These are phyloP conservation scores for Zaprionus ghesquierei DNA, from an alignment of 1,140 invertebrate genomes.

Conservation along the genomic window DNA sequence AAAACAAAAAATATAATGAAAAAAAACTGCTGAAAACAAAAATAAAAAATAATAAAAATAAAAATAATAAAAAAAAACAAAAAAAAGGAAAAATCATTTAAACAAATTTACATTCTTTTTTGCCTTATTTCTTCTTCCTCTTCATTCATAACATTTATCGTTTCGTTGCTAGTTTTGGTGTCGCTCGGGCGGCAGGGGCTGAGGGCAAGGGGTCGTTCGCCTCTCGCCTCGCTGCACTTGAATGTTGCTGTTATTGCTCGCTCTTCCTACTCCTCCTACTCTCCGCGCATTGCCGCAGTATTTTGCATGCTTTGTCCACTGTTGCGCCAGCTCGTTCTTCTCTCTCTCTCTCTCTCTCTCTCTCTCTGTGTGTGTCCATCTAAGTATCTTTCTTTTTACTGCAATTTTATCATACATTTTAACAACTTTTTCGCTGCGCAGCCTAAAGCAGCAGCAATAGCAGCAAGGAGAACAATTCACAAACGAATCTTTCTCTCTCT, in stretches of 20 bases:
- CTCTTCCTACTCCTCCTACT: not conserved
- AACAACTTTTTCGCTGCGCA: not conserved
- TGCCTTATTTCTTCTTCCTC: slow-evolving; percentile 31
- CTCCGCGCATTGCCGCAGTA: slow-evolving; percentile 10
- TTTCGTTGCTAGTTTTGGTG: slow-evolving; percentile 29
- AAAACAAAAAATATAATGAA: slow-evolving; percentile 22
- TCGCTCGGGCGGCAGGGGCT: not conserved
- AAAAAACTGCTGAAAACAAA: slow-evolving; percentile 37
- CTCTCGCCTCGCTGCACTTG: not conserved
- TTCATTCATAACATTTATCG: slow-evolving; percentile 22
- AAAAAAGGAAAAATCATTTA: slow-evolving; percentile 27
- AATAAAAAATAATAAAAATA: slow-evolving; percentile 38
- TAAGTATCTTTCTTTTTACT: not conserved
- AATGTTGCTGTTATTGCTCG: slow-evolving; percentile 43
- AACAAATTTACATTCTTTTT: slow-evolving; percentile 33
- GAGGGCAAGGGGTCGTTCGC: not conserved
- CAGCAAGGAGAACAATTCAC: slow-evolving; percentile 12
- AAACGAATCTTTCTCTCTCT: slow-evolving; percentile 10
- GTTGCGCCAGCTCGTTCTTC: slow-evolving; percentile 16
- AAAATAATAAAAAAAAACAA: slow-evolving; percentile 18
- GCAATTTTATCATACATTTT: not conserved
- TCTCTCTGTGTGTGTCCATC: not conserved
- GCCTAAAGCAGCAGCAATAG: not conserved
- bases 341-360: not conserved
- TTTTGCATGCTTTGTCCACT: slow-evolving; percentile 53